Percentiles rank a stretch among this genome's conserved stretches.
Conservation (phyloP, 2,797 vertebrate genomes). For the Adrianichthys oophorus region DNA sequence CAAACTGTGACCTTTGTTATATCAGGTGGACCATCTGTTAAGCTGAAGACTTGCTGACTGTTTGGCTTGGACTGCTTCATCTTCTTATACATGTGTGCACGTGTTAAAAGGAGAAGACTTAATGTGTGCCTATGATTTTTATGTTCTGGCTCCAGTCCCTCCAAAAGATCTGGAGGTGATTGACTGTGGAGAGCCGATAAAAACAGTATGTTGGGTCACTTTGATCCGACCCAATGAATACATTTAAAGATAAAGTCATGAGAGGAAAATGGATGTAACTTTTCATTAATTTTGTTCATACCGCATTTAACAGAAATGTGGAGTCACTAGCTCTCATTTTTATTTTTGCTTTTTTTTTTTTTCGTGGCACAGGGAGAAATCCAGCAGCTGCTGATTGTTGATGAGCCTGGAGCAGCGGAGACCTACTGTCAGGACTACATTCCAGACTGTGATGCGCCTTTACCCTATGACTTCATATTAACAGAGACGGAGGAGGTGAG, state of each 20-base stretch:
- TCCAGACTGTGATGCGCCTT: conserved; percentile 78
- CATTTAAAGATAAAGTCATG: conserved; percentile 20
- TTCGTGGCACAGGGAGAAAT: conserved; percentile 83
- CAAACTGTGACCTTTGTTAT: conserved; percentile 33
- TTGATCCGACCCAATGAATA: conserved; percentile 60
- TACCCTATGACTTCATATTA: conserved; percentile 73
- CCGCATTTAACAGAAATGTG: conserved; percentile 4
- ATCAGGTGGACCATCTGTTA: conserved; percentile 51
- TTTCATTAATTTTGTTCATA: conserved; percentile 14
- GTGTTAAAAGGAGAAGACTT: conserved; percentile 7
- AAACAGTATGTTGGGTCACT: conserved; percentile 47
- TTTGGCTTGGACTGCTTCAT: conserved; percentile 28
- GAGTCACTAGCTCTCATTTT: conserved; percentile 2
- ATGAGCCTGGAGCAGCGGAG: conserved; percentile 82
- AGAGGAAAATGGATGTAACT: conserved; percentile 18
- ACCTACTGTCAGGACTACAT: conserved; percentile 86
- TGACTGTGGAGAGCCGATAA: conserved; percentile 39
- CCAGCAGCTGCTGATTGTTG: conserved; percentile 85
- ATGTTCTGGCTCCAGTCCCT: conserved; percentile 24
- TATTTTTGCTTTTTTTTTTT: conserved; percentile 22
- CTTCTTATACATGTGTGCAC: conserved; percentile 29
- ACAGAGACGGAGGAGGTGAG: conserved; percentile 73
- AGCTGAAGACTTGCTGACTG: conserved; percentile 9
- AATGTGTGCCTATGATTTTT: conserved; percentile 18
- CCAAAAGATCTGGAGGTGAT: conserved; percentile 55